Evolutionary conservation across 2,113 vertebrate species (phyloP), one percentile per base, ranked within the genome.

Genomic region (Solenodon paradoxus): DNA sequence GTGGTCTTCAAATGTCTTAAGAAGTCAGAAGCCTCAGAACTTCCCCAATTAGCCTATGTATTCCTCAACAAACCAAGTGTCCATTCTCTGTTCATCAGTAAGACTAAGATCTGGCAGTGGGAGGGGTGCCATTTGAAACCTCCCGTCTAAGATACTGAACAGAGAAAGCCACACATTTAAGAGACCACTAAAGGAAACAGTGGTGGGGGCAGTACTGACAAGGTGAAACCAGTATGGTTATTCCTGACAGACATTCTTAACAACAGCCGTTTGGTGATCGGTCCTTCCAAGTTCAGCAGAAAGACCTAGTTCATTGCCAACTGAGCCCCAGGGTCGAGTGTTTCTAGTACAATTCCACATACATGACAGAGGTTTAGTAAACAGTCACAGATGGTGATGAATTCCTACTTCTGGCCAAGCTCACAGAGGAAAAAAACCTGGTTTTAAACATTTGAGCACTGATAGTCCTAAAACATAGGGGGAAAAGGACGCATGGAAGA

Each of bases 251-350:
- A 90, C 71, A 81, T 61, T 72, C 78, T 68, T 90, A 81, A 86
- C 61, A 53, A 45, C 24, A n/a, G n/a, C 57, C 20, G 0, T 17
- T n/a, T 78, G 74, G 87, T 82, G 75, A 83, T 51, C 20, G n/a
- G 84, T 87, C 94, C 90, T 95, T 63, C 32, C 10, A 86, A 95
- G 80, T 79, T 74, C 83, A 69, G 47, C 78, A 95, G 61, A 93
- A 83, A 93, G 79, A 61, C 63, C 32, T 15, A 55, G 45, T 38
- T 74, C 45, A 61, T 11, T 55, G 61, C 80, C 84, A 82, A 35
- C 1, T 6, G 53, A 92, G 88, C 80, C 88, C 49, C 1, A 0
- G 79, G 95, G 69, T 47, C 5, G 0, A 88, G 59, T 45, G 47
- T 86, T 96, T 82, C 84, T 68, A 78, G 84, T 40, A 32, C 64